A percentile compares a stretch with the other conserved stretches of the same genome.
Evolutionary conservation across 2,113 vertebrate genomes (phyloP).

Genomic region (Malaclemys terrapin): DNA sequence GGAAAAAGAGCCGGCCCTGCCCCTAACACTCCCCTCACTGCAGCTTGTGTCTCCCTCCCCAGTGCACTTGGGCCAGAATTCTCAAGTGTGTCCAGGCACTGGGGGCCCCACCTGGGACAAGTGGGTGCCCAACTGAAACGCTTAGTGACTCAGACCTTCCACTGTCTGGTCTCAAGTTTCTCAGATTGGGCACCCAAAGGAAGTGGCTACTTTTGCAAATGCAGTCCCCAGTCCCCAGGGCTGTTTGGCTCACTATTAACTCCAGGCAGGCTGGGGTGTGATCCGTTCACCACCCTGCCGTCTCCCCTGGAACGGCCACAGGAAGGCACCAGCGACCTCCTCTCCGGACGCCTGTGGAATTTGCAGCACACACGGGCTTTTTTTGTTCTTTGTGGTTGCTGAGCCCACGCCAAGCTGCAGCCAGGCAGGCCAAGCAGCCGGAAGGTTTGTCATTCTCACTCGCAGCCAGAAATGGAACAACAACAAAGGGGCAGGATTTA

Average conservation of each 20-base stretch:
- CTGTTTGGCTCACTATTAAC: background rate
- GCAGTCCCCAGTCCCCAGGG: background rate
- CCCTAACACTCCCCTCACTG: too few species aligned
- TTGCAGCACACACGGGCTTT: background rate
- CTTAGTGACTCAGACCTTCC: background rate
- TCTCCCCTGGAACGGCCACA: background rate
- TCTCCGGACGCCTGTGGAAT: background rate
- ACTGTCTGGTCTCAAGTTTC: too few species aligned
- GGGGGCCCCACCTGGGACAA: too few species aligned
- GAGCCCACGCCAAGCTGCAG: background rate
- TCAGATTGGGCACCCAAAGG: too few species aligned
- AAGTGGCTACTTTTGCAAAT: background rate
- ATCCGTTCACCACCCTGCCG: rapidly evolving
- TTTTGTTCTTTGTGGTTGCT: background rate
- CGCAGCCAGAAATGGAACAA: background rate
- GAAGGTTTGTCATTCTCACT: background rate
- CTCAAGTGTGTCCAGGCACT: background rate
- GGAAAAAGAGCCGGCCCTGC: too few species aligned
- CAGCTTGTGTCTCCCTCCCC: too few species aligned
- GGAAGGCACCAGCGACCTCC: background rate
- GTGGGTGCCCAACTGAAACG: background rate
- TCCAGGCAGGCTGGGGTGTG: background rate
- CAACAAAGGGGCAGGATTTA: background rate
- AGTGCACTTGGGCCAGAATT: too few species aligned
- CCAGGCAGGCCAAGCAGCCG: background rate